A percentile compares a stretch with the other conserved stretches of the same genome.
Evolutionary conservation across 2,888 invertebrate species (phyloP).

Genomic region (Oscheius sp.): DNA sequence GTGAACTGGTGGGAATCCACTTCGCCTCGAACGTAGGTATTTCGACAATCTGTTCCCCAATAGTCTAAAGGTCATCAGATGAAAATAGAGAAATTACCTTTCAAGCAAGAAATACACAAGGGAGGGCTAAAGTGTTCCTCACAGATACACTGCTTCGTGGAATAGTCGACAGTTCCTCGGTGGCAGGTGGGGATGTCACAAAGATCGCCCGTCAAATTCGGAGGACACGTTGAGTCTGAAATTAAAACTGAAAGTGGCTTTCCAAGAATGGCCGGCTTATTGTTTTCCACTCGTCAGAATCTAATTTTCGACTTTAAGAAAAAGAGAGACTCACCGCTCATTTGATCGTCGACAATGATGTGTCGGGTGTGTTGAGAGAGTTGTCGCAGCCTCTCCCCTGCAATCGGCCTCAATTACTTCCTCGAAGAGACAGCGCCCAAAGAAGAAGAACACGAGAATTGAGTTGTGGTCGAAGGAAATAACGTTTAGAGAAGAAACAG

Average conservation of each 20-base stretch:
- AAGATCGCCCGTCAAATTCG: slow-evolving; percentile 3
- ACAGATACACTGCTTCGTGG: slow-evolving; percentile 15
- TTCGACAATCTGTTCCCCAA: slow-evolving; percentile 15
- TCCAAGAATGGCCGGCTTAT: background rate
- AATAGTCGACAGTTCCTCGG: slow-evolving; percentile 2
- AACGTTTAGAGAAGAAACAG: slow-evolving; percentile 3
- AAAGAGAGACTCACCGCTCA: slow-evolving; percentile 16
- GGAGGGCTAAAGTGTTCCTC: slow-evolving; percentile 13
- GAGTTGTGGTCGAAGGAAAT: slow-evolving; percentile 9
- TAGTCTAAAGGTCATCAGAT: background rate
- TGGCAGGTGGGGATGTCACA: slow-evolving; percentile 12
- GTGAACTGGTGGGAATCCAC: slow-evolving; percentile 16
- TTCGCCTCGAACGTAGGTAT: background rate
- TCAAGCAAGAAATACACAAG: slow-evolving; percentile 4
- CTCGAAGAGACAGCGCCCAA: slow-evolving; percentile 1
- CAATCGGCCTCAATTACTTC: slow-evolving; percentile 28
- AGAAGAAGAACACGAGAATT: slow-evolving; percentile 18
- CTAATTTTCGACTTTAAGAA: background rate
- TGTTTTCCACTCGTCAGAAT: background rate
- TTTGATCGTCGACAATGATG: background rate
- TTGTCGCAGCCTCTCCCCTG: slow-evolving; percentile 11
- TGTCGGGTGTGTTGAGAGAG: background rate
- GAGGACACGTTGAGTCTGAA: slow-evolving; percentile 15
- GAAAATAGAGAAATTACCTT: slow-evolving; percentile 10
- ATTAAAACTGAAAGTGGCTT: background rate